Evolutionary conservation across 2,888 invertebrate genomes (phyloP).

Genomic region (Notodonta dromedarius): DNA sequence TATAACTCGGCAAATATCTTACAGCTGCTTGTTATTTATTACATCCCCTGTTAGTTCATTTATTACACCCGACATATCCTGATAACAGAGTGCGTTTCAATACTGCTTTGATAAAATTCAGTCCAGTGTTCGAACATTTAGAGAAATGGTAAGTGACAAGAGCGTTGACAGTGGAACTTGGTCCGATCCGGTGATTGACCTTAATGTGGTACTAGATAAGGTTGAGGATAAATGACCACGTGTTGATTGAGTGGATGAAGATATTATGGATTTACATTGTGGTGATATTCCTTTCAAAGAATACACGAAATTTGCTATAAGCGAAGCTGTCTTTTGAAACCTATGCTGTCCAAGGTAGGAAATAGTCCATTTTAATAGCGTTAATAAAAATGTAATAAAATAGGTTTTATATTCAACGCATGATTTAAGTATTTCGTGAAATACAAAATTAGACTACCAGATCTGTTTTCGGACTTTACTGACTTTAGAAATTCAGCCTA

Average conservation of each 20-base stretch:
- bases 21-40: neutral
- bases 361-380: neutral
- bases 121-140: neutral
- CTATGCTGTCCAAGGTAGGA: neutral
- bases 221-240: constrained; percentile 45
- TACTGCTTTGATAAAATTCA: neutral
- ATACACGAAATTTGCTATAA: neutral
- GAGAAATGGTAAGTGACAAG: constrained; percentile 21
- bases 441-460: neutral
- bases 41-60: neutral
- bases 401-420: neutral
- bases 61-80: neutral
- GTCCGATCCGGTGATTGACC: constrained; percentile 38
- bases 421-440: neutral
- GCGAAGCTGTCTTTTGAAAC: neutral
- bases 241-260: constrained; percentile 35
- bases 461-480: neutral
- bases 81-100: neutral
- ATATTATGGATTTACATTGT: constrained; percentile 5
- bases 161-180: constrained; percentile 46
- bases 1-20: neutral
- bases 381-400: neutral
- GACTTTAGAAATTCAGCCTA: neutral
- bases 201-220: constrained; percentile 45
- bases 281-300: too few species aligned